A percentile compares a stretch with the other conserved stretches of the same genome.
phyloP scores from a whole-genome alignment of 2,888 invertebrate genomes.

The Villa cingulata region DNA sequence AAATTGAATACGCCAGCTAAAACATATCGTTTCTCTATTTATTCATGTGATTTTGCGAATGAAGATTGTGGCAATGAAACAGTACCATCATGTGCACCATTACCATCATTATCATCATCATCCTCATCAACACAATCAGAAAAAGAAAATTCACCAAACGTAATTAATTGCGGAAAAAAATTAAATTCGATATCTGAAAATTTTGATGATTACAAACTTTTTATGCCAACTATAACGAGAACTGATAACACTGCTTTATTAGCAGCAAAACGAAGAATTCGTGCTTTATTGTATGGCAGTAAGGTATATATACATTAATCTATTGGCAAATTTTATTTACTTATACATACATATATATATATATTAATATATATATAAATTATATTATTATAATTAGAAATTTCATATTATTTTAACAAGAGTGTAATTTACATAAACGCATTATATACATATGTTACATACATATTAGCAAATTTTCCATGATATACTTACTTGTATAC shows the following conservation, averaged over 20 bases:
- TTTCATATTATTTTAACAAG: too few relatives aligned
- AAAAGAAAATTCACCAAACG: constrained; percentile 4
- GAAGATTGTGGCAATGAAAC: constrained; percentile 6
- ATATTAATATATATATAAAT: too few relatives aligned
- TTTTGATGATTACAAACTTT: not conserved
- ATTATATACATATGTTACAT: too few relatives aligned
- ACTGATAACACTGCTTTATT: constrained; percentile 9
- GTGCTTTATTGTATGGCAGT: constrained; percentile 8
- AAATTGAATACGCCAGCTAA: constrained; percentile 47
- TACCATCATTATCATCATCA: too few relatives aligned
- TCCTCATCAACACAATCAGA: not conserved
- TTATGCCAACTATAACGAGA: not conserved
- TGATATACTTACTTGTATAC: too few relatives aligned
- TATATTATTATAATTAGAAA: too few relatives aligned
- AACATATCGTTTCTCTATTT: constrained; percentile 52
- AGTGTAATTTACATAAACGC: too few relatives aligned
- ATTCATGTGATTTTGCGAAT: constrained; percentile 42
- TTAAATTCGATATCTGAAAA: not conserved
- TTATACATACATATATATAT: too few relatives aligned
- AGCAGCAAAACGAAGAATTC: constrained; percentile 10
- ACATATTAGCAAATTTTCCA: too few relatives aligned
- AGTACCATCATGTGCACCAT: too few relatives aligned
- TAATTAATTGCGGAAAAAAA: not conserved
- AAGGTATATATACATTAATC: constrained; percentile 9
- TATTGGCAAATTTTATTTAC: too few relatives aligned